A percentile compares a stretch with the other conserved stretches of the same genome.
phyloP scores from a whole-genome alignment of 2,113 vertebrate species.

The Lota lota region DNA sequence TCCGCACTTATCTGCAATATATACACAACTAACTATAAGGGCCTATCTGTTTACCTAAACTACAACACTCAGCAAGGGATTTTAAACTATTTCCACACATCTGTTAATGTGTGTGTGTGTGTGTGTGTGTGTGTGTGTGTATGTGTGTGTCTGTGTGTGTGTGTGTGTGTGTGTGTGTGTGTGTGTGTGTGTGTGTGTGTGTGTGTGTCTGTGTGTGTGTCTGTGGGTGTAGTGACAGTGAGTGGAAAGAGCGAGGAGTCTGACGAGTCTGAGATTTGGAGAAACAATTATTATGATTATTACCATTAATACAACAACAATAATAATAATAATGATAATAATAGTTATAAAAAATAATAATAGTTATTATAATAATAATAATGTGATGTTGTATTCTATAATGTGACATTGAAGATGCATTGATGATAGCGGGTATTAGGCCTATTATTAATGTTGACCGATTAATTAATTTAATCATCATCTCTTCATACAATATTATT shows the following conservation, averaged over 20 bases:
- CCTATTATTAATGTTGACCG: too few relatives aligned
- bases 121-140: too few relatives aligned
- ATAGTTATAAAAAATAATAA: background rate
- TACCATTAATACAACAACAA: background rate
- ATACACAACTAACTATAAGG: too few relatives aligned
- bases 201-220: slow-evolving; percentile 7
- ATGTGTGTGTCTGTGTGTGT: background rate
- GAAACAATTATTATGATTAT: background rate
- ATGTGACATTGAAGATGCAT: too few relatives aligned
- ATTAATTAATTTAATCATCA: too few relatives aligned
- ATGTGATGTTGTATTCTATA: background rate
- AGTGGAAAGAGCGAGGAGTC: background rate
- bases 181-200: background rate
- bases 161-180: background rate
- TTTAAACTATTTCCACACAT: too few relatives aligned
- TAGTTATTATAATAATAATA: background rate
- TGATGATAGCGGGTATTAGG: too few relatives aligned
- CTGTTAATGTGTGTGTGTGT: too few relatives aligned
- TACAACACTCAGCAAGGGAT: too few relatives aligned
- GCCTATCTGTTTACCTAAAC: too few relatives aligned
- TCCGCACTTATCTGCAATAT: too few relatives aligned
- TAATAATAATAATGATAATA: background rate
- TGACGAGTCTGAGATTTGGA: background rate
- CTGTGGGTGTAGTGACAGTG: background rate
- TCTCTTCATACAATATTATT: too few relatives aligned